Conservation (phyloP, 2,797 vertebrate species). For the Tauraco hartlaubi region DNA sequence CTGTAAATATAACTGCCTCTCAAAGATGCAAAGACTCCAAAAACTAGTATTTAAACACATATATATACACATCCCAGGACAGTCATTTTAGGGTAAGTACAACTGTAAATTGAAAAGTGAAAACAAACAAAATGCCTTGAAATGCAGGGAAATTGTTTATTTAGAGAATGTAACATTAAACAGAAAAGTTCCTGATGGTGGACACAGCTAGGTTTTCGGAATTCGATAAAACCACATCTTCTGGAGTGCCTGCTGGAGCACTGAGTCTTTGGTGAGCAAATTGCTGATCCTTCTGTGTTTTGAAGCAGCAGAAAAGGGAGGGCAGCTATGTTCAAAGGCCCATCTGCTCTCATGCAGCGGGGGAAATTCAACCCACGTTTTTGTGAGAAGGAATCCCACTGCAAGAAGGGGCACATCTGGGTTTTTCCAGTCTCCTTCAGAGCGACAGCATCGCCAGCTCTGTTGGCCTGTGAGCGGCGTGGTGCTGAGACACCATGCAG, state of each 20-base stretch:
- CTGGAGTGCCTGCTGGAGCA: not conserved
- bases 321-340: rapidly evolving
- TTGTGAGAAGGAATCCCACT: not conserved
- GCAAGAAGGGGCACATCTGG: not conserved
- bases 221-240: not conserved
- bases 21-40: not conserved
- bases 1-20: not conserved
- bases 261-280: not conserved
- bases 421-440: not conserved
- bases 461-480: too few relatives aligned
- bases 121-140: not conserved
- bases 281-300: not conserved
- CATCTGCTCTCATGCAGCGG: not conserved
- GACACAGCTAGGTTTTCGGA: not conserved
- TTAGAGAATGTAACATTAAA: not conserved
- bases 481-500: rapidly evolving
- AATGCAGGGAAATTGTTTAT: not conserved
- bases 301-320: not conserved
- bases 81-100: not conserved
- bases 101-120: not conserved
- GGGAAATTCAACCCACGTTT: not conserved
- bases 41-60: not conserved
- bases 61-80: not conserved
- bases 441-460: not conserved
- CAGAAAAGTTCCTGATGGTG: not conserved